Evolutionary conservation across 2,797 vertebrate genomes (phyloP), one percentile per base, ranked within the genome.

Genomic region (Crenuchus spilurus): DNA sequence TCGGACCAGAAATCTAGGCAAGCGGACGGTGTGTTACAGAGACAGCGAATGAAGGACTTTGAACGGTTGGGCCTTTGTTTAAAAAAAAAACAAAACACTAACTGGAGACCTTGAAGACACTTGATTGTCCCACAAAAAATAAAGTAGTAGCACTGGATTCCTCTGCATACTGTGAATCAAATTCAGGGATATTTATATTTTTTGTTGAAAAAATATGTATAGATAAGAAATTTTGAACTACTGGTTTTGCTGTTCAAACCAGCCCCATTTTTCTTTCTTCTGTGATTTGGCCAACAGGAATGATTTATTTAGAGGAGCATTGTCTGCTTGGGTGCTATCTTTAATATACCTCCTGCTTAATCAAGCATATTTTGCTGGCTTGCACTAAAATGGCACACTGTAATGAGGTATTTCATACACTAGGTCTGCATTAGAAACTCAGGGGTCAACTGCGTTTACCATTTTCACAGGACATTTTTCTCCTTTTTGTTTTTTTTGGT

Each of bases 151-250:
- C 92, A 93, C 92, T 94, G 93, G 92, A 90, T 88, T 92, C 90
- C 84, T 82, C 78, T 88, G 87, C 90, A 91, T 92, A 93, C 92
- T 94, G 91, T 95, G 94, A 95, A 95, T 94, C 91, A 85, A 87
- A 94, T 95, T 95, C 95, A 96, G 95, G 95, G 95, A 96, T 95
- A 95, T 96, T 95, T 95, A 95, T 95, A 94, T 95, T 37, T 96
- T 95, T 92, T 96, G 93, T 95, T 92, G 93, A 94, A 91, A 91
- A 86, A 76, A 82, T 92, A 84, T 91, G 92, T 87, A 90, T 92
- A 90, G 90, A 87, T 89, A 87, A 91, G 88, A 91, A 90, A 88
- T 92, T 92, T 93, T 89, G 83, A 92, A 89, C 89, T 92, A 92
- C 93, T 94, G 92, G 91, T 92, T 91, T 90, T 93, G 91, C 83